Base-by-base conservation (phyloP, 2,113 vertebrate genomes). In the Triplophysa tibetana region DNA sequence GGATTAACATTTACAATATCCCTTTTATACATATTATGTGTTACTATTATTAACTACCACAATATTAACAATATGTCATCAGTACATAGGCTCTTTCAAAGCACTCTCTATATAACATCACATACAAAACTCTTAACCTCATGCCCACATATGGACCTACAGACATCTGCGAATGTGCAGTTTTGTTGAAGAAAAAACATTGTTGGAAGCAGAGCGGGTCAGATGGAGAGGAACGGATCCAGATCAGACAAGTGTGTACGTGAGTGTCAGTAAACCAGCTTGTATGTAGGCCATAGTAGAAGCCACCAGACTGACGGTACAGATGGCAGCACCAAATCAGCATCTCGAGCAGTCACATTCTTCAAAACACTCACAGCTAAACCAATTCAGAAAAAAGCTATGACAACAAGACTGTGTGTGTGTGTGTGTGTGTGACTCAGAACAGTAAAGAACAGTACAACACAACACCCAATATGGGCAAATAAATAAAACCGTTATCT, bases 281-380 rank as follows among this genome's bases (percentile, higher is more conserved):
- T 75, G n/a, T 66, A 79, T 82, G 70, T 79, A 79, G 83, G 76
- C 58, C 83, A 85, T 33, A n/a, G 24, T 41, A 26, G 48, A 69
- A 29, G n/a, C 38, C 41, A 48, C 72, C 70, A 80, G 70, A 65
- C 23, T 70, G 67, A 70, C 75, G 5, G 76, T 70, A 69, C 83
- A 82, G 80, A 82, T 79, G 76, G 83, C 70, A 56, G 50, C 54
- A 56, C 19, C 50, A 68, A 72, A 43, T 77, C 61, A 75, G 66
- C 61, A 63, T 24, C 62, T 60, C 60, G 50, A 45, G 52, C 65
- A 48, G 23, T 77, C 52, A 14, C 41, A 65, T 70, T 50, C 19
- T 21, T 60, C 23, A 41, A 64, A 80, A 66, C 69, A 70, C 67
- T 41, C 61, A 17, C 17, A 19, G 52, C 62, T 70, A 68, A 72